A percentile compares a stretch with the other conserved stretches of the same genome.
These are phyloP conservation scores for Neolamprologus falcicula DNA, from an alignment of 2,113 vertebrate genomes.

Conservation along the genomic window DNA sequence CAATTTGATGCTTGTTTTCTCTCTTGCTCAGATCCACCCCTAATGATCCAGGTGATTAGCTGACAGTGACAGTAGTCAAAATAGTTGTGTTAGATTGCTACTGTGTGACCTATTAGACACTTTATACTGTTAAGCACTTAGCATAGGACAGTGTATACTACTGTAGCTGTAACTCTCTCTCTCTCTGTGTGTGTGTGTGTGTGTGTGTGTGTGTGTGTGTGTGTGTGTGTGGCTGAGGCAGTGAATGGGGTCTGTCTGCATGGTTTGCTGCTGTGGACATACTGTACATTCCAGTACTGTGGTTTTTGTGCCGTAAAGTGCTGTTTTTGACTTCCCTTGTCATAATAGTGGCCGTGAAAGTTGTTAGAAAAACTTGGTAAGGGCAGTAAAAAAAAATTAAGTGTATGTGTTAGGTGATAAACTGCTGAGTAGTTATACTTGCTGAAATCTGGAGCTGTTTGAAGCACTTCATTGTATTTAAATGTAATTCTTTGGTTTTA, in stretches of 20 bases:
- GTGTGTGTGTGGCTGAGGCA: neutral
- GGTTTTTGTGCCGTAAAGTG: conserved; percentile 64
- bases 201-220: neutral
- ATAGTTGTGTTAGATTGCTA: conserved; percentile 43
- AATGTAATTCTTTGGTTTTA: conserved; percentile 20
- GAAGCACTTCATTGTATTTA: conserved; percentile 39
- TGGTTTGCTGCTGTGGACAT: conserved; percentile 49
- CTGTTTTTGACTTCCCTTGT: conserved; percentile 64
- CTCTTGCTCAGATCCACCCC: neutral
- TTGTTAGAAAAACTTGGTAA: conserved; percentile 30
- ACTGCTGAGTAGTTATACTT: conserved; percentile 4
- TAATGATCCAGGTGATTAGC: conserved; percentile 18
- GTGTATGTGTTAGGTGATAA: conserved; percentile 34
- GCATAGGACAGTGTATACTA: conserved; percentile 36
- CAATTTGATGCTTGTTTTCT: neutral
- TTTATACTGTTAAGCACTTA: conserved; percentile 46
- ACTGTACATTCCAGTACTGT: conserved; percentile 65
- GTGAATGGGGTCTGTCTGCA: conserved; percentile 31
- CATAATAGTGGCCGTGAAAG: conserved; percentile 42
- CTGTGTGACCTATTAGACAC: conserved; percentile 38
- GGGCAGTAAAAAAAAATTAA: neutral
- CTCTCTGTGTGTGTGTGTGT: conserved; percentile 7
- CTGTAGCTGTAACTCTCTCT: conserved; percentile 49
- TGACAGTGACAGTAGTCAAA: conserved; percentile 14
- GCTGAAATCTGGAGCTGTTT: neutral